Evolutionary conservation across 2,113 vertebrate species (phyloP).

Genomic region (Ictidomys tridecemlineatus): DNA sequence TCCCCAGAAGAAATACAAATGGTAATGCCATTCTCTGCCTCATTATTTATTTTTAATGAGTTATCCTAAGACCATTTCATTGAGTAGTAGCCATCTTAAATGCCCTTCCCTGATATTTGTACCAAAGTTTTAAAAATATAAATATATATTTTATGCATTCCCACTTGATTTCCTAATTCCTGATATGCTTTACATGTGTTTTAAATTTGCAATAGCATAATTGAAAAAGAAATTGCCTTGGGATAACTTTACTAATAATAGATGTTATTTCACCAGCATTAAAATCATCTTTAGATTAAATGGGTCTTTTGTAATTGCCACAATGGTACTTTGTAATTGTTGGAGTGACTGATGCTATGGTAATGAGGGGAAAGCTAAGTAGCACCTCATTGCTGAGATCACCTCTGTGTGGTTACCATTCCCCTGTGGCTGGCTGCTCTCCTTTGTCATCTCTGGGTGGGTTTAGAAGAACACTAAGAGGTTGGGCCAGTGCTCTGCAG

Average conservation of each 20-base stretch:
- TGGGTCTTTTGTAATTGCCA: neutral
- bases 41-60: neutral
- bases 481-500: neutral
- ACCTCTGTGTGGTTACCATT: neutral
- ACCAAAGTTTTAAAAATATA: neutral
- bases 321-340: neutral
- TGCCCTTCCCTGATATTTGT: slow-evolving; percentile 14
- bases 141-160: slow-evolving; percentile 22
- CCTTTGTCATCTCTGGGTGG: neutral
- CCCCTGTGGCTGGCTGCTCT: neutral
- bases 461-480: neutral
- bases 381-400: neutral
- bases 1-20: slow-evolving; percentile 99
- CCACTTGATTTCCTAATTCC: slow-evolving; percentile 25
- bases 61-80: neutral
- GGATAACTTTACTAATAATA: slow-evolving; percentile 34
- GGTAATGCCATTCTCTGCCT: slow-evolving; percentile 86
- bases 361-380: neutral
- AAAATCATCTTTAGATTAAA: neutral
- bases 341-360: neutral
- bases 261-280: neutral
- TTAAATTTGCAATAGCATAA: slow-evolving; percentile 52
- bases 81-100: too few species aligned
- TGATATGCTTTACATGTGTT: slow-evolving; percentile 1
- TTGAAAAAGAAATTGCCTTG: neutral